Base-by-base conservation (phyloP, 2,888 invertebrate species). In the Melanargia galathea region DNA sequence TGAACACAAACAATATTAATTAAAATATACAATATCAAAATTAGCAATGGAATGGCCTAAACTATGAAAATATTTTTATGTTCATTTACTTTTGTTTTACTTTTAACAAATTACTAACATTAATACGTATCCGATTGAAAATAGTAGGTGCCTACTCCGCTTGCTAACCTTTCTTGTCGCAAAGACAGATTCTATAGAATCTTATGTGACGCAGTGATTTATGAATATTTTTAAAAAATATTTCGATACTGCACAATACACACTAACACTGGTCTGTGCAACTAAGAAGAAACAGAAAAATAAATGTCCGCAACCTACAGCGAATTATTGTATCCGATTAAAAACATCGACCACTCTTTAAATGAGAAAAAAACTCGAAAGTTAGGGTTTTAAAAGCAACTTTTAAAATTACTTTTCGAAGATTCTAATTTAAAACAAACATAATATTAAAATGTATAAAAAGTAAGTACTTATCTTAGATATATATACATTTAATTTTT, bases 31-130 rank as follows among this genome's bases (percentile, higher is more conserved):
- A 26, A 55, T 55, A 64, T 59, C 40, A 52, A 62, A 65, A 62
- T 43, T 46, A 60, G 63, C 60, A 60, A 63, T 65, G 65, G 65
- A 65, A 65, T 65, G 64, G 58, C 62, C 64, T 58, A 65, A 52
- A 49, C 58, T n/a, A 58, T 65, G 63, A 65, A 54, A 62, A 45
- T 49, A 40, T 57, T 57, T 60, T 79, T 76, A 78, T 78, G 78
- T 54, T 54, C 16, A 26, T 3, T 38, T 26, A 24, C 26, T 43
- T 43, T 43, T 55, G 6, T 7, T 30, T 5, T 26, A 26, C n/a
- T 24, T 48, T 26, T 49, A 49, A 22, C 26, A 49, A 49, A 16
- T 52, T 16, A 51, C n/a, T 48, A 7, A 51, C 26, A 51, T 18
- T 51, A 18, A 51, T 30, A 30, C 10, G 18, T 30, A 33, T 30